phyloP scores from a whole-genome alignment of 2,113 vertebrate genomes.

The Thalassoma bifasciatum region DNA sequence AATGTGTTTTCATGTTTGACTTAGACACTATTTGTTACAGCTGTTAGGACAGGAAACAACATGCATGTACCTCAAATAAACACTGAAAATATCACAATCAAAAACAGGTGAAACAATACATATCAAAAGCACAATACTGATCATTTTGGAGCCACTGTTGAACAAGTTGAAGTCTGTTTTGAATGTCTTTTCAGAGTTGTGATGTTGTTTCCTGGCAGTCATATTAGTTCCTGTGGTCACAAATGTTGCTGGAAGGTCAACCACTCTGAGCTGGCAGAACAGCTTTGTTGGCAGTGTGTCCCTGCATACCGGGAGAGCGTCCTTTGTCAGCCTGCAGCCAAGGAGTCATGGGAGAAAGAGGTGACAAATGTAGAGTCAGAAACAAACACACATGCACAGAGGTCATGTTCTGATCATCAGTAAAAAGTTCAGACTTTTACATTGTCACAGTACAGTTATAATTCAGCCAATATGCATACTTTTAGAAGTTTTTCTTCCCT shows the following conservation, averaged over 20 bases:
- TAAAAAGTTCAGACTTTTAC: too few relatives aligned
- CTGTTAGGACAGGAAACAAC: not conserved
- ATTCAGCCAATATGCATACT: too few relatives aligned
- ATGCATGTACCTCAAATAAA: not conserved
- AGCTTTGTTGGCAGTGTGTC: constrained; percentile 23
- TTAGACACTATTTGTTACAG: not conserved
- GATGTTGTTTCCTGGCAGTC: constrained; percentile 9
- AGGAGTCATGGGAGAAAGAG: constrained; percentile 22
- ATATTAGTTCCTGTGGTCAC: not conserved
- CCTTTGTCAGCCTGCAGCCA: constrained; percentile 43
- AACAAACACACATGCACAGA: not conserved
- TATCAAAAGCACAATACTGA: constrained; percentile 15
- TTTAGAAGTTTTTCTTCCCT: too few relatives aligned
- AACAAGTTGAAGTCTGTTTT: not conserved
- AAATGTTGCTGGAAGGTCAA: not conserved
- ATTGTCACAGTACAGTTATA: too few relatives aligned
- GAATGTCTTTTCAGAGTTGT: not conserved
- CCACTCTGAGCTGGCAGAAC: not conserved
- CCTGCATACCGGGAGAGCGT: not conserved
- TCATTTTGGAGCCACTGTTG: not conserved
- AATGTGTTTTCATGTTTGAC: not conserved
- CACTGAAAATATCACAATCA: not conserved
- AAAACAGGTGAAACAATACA: constrained; percentile 1
- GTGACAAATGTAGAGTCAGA: constrained; percentile 1
- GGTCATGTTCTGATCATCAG: too few relatives aligned